These are phyloP conservation scores for Scolopax rusticola DNA, from an alignment of 2,797 vertebrate genomes.

Conservation along the genomic window DNA sequence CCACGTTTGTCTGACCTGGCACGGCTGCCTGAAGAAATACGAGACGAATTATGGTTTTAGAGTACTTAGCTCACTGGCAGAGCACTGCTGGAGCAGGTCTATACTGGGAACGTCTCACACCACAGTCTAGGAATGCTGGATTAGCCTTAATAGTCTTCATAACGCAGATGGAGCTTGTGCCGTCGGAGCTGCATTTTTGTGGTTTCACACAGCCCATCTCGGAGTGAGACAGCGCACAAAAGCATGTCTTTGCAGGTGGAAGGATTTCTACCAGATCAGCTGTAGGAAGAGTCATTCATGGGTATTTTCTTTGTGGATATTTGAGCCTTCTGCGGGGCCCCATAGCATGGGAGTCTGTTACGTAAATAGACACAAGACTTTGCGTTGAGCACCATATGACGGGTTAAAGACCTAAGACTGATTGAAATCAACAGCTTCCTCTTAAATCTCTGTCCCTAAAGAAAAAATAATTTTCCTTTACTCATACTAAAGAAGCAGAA, in stretches of 20 bases:
- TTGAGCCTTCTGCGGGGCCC: constrained; percentile 47
- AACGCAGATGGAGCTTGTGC: constrained; percentile 60
- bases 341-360: background rate
- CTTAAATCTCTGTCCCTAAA: background rate
- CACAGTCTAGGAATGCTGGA: constrained; percentile 75
- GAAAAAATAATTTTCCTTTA: background rate
- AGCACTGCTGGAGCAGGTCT: constrained; percentile 65
- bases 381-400: background rate
- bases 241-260: constrained; percentile 69
- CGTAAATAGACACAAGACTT: constrained; percentile 30
- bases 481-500: background rate
- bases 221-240: constrained; percentile 36
- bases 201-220: constrained; percentile 69
- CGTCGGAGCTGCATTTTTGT: constrained; percentile 65
- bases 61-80: constrained; percentile 65
- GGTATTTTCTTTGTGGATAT: constrained; percentile 59
- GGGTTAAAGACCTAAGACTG: constrained; percentile 29
- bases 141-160: constrained; percentile 60
- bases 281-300: constrained; percentile 38
- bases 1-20: background rate
- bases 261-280: constrained; percentile 69
- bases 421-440: constrained; percentile 51
- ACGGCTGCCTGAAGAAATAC: constrained; percentile 23
- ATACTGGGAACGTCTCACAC: constrained; percentile 69
- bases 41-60: constrained; percentile 49